Evolutionary conservation across 2,113 vertebrate genomes (phyloP).

Genomic region (Clarias gariepinus): DNA sequence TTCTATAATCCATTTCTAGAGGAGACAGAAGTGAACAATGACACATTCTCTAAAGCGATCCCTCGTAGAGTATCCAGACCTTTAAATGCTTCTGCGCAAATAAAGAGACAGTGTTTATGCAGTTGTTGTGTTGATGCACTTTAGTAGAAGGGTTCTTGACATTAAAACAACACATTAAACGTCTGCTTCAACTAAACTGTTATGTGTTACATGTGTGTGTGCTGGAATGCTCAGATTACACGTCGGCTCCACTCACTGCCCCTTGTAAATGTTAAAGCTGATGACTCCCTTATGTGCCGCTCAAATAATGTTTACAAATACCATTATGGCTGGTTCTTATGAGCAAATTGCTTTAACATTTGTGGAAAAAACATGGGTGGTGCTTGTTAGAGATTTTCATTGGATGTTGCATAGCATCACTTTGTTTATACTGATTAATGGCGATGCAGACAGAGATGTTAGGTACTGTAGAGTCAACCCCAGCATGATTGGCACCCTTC

Average conservation of each 20-base stretch:
- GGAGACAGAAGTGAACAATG: background rate
- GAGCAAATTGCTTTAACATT: slow-evolving; percentile 43
- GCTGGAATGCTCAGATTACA: slow-evolving; percentile 45
- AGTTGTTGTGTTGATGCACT: slow-evolving; percentile 12
- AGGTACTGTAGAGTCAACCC: background rate
- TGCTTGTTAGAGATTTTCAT: slow-evolving; percentile 30
- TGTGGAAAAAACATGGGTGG: slow-evolving; percentile 37
- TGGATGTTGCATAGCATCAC: slow-evolving; percentile 16
- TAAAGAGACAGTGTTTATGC: background rate
- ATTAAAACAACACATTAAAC: background rate
- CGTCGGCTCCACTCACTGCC: slow-evolving; percentile 24
- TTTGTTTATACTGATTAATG: slow-evolving; percentile 33
- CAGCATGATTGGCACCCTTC: no score
- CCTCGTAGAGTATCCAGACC: background rate
- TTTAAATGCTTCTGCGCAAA: background rate
- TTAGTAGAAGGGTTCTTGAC: background rate
- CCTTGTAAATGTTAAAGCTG: slow-evolving; percentile 52
- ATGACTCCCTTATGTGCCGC: slow-evolving; percentile 53
- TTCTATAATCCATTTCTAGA: background rate
- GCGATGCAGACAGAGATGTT: background rate
- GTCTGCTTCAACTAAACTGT: background rate
- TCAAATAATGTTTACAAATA: slow-evolving; percentile 45
- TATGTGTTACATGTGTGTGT: slow-evolving; percentile 5
- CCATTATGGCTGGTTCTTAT: slow-evolving; percentile 24
- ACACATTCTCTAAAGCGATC: background rate